Percentiles rank a stretch among this genome's conserved stretches.
phyloP scores from a whole-genome alignment of 2,888 invertebrate genomes.

The Drosophila subquinaria region DNA sequence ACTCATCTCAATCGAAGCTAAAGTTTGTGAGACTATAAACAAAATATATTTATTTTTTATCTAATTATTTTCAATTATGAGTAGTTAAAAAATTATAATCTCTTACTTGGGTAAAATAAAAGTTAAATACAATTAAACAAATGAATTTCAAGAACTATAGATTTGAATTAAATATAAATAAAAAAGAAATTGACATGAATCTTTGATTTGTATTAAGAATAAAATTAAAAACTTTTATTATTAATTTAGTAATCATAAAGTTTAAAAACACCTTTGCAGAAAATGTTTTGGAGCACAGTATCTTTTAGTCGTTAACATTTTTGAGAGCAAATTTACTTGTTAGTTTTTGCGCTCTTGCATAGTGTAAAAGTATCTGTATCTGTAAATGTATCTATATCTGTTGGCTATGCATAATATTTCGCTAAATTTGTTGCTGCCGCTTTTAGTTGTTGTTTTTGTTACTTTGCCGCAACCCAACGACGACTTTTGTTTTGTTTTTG shows the following conservation, averaged over 20 bases:
- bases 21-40: not conserved
- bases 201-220: not conserved
- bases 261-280: not conserved
- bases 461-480: constrained; percentile 53
- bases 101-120: too few relatives aligned
- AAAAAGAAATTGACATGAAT: not conserved
- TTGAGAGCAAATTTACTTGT: not conserved
- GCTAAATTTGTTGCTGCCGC: constrained; percentile 46
- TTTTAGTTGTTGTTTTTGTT: constrained; percentile 26
- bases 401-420: constrained; percentile 56
- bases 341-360: constrained; percentile 14
- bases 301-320: not conserved
- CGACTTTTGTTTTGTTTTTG: constrained; percentile 61
- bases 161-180: not conserved
- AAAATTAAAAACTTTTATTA: not conserved
- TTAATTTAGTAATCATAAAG: not conserved
- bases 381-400: constrained; percentile 33
- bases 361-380: constrained; percentile 31
- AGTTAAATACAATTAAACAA: too few relatives aligned
- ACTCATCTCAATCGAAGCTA: too few relatives aligned
- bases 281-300: not conserved
- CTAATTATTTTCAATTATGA: too few relatives aligned
- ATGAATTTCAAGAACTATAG: too few relatives aligned
- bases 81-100: too few relatives aligned
- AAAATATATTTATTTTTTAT: too few relatives aligned